These are phyloP conservation scores for Oreochromis tanganicae DNA, from an alignment of 2,113 vertebrate genomes.

Conservation along the genomic window DNA sequence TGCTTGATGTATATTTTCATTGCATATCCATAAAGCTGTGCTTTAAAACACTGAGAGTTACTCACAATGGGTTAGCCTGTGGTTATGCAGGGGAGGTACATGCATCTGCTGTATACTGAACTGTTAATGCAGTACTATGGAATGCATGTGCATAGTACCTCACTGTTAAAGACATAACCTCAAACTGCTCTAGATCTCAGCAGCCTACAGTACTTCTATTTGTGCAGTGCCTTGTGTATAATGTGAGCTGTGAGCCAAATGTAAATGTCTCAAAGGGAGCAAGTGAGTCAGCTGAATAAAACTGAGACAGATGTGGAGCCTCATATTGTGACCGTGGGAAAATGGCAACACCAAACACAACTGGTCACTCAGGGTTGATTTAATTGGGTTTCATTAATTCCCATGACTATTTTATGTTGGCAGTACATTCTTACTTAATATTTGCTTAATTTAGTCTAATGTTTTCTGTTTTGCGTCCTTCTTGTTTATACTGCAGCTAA, in stretches of 20 bases:
- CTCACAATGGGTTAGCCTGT: not conserved
- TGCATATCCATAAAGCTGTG: not conserved
- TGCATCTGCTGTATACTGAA: not conserved
- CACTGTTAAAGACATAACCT: not conserved
- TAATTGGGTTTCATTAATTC: not conserved
- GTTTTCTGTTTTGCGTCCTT: not conserved
- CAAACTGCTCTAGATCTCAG: not conserved
- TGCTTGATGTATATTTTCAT: not conserved
- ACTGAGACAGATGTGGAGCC: not conserved
- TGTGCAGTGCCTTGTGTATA: not conserved
- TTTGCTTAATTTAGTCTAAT: not conserved
- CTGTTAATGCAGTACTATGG: not conserved
- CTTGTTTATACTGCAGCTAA: not conserved
- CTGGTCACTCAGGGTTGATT: not conserved
- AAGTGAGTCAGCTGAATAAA: constrained; percentile 30
- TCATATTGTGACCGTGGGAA: not conserved
- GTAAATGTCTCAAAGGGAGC: constrained; percentile 7
- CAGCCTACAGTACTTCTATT: not conserved
- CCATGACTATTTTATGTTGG: not conserved
- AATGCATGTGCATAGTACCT: not conserved
- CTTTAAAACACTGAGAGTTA: not conserved
- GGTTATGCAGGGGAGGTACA: not conserved
- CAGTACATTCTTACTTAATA: not conserved
- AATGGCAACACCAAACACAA: not conserved
- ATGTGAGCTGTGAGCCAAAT: not conserved